Evolutionary conservation across 2,888 invertebrate genomes (phyloP), one percentile per base, ranked within the genome.

Genomic region (Chelonus formosanus): DNA sequence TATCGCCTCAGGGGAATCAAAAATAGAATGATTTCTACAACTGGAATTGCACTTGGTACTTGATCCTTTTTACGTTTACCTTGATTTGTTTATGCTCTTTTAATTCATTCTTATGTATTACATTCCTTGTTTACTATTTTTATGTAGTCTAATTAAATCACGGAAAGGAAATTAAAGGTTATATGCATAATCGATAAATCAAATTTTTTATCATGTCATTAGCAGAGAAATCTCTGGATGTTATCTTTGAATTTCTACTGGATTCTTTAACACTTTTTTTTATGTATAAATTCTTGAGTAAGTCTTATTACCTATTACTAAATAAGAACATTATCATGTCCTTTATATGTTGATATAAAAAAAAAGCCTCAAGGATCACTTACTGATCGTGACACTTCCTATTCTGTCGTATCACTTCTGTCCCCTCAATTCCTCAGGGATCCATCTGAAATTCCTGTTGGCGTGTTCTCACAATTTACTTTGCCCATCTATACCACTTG

Each of bases 331-430:
- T 20, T 20, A 20, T 20, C 20, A 20, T 20, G 20, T 20, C 2
- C 20, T 20, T 20, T 20, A 20, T 20, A 20, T 20, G 20, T 40
- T 40, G 4, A 0, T 6, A 40, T 4, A 40, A 40, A 5, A 40
- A 40, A 40, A 40, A 40, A 40, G 36, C 34, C 43, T 10, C 59
- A 57, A 47, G 47, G 45, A 57, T 52, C 52, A 20, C 72, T 71
- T 71, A 62, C 66, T 70, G 73, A 73, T 75, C 73, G 70, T 74
- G 78, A 78, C 78, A 78, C 77, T 80, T 81, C 77, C 78, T 77
- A 77, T 67, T 71, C 67, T 60, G 65, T 56, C 63, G 59, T 65
- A 59, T 57, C 57, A 62, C 68, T 63, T 69, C 60, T 53, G 45
- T 44, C 48, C 55, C 55, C 53, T 67, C 62, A 71, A 77, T 76